These are phyloP conservation scores for Poicephalus gulielmi DNA, from an alignment of 2,113 vertebrate species.

Conservation along the genomic window DNA sequence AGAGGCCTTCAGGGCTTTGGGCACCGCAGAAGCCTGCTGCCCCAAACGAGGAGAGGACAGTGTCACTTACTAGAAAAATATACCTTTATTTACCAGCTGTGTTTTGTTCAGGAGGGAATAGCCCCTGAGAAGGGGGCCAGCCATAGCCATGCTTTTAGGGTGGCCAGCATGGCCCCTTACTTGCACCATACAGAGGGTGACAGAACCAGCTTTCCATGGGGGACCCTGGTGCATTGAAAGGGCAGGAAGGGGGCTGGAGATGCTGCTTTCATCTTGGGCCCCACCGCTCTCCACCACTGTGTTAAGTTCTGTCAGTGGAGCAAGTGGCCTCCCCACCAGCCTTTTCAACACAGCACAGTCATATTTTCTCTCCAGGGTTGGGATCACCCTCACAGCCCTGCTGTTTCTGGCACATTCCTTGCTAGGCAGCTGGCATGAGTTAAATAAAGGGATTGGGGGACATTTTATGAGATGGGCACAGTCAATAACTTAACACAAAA, in stretches of 20 bases:
- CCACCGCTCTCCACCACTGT: no score
- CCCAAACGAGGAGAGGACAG: not conserved
- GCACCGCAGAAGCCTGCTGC: not conserved
- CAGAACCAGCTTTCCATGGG: not conserved
- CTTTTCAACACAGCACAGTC: accelerated
- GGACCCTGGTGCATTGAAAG: accelerated
- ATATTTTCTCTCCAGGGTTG: not conserved
- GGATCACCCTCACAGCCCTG: accelerated
- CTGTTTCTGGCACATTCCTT: not conserved
- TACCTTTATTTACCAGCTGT: conserved; percentile 19
- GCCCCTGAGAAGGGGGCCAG: not conserved
- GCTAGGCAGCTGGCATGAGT: not conserved
- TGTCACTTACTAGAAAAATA: conserved; percentile 44
- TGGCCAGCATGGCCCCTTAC: not conserved
- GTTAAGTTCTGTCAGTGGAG: not conserved
- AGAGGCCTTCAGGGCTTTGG: not conserved
- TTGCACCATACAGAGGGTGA: not conserved
- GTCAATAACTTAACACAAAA: not conserved
- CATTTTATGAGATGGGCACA: accelerated
- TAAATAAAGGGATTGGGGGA: not conserved
- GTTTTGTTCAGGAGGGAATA: not conserved
- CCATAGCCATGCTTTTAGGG: not conserved
- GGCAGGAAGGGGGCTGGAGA: not conserved
- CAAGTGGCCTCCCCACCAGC: accelerated
- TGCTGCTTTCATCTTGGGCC: not conserved